A percentile compares a stretch with the other conserved stretches of the same genome.
Evolutionary conservation across 2,113 vertebrate genomes (phyloP).

Genomic region (Stegostoma tigrinum): DNA sequence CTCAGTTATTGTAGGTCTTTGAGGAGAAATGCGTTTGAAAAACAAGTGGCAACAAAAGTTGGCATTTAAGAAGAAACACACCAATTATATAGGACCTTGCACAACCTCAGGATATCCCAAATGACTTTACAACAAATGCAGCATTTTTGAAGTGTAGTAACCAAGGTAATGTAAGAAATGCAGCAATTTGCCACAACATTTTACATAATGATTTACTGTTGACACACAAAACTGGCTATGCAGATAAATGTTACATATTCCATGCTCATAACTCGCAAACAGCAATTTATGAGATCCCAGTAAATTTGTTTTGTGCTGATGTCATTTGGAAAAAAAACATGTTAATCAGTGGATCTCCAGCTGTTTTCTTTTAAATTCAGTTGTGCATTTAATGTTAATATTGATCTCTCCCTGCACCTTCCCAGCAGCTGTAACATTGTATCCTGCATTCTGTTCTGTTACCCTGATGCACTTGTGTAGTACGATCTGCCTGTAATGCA

Average conservation of each 20-base stretch:
- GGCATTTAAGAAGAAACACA: background rate
- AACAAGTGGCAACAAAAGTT: background rate
- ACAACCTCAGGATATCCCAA: background rate
- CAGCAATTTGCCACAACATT: background rate
- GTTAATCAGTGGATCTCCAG: background rate
- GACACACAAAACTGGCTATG: background rate
- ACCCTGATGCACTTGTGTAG: no score
- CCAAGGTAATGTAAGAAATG: background rate
- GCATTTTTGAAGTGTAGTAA: background rate
- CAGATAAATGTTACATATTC: background rate
- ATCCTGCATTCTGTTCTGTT: no score
- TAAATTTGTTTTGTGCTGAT: background rate
- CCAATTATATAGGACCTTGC: background rate
- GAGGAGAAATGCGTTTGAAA: background rate
- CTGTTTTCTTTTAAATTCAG: no score
- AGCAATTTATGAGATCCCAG: background rate
- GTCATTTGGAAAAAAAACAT: background rate
- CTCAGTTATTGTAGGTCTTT: background rate
- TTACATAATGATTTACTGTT: background rate
- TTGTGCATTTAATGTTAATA: no score
- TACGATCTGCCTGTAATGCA: no score
- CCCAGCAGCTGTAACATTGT: no score
- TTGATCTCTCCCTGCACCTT: no score
- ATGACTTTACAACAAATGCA: background rate
- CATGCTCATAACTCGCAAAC: background rate